A percentile compares a stretch with the other conserved stretches of the same genome.
Evolutionary conservation across 2,797 vertebrate genomes (phyloP).

Genomic region (Glyptemys insculpta): DNA sequence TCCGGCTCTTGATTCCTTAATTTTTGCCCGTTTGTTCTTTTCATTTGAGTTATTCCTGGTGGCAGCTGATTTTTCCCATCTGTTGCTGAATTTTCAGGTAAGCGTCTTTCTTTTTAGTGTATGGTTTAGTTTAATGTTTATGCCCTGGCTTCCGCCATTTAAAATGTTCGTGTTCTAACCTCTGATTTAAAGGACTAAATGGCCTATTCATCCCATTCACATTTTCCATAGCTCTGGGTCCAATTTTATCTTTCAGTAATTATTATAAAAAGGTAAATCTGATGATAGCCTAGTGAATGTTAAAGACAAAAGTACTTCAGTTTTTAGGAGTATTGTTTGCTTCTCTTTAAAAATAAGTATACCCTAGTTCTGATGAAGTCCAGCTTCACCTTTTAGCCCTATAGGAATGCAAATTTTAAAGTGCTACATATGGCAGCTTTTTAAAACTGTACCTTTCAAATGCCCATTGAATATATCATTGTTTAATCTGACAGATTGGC

Average conservation of each 20-base stretch:
- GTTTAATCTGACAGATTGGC: neutral
- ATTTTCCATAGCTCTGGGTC: neutral
- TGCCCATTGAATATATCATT: neutral
- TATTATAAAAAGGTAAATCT: neutral
- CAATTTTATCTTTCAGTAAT: neutral
- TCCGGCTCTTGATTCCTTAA: neutral
- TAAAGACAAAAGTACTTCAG: neutral
- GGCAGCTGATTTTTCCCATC: neutral
- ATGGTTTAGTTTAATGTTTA: rapidly evolving
- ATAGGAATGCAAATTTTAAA: neutral
- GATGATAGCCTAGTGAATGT: neutral
- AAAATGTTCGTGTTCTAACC: neutral
- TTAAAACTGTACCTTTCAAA: rapidly evolving
- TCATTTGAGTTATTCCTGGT: neutral
- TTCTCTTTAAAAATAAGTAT: neutral
- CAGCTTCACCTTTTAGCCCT: neutral
- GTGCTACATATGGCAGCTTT: neutral
- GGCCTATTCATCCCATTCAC: neutral
- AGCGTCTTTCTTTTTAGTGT: neutral
- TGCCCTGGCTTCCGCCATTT: neutral
- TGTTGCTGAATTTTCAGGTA: neutral
- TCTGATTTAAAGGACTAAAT: neutral
- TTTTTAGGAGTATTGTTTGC: neutral
- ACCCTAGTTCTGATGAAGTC: neutral
- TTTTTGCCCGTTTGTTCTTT: neutral